Base-by-base conservation (phyloP, 2,113 vertebrate species). In the Clinocottus analis region DNA sequence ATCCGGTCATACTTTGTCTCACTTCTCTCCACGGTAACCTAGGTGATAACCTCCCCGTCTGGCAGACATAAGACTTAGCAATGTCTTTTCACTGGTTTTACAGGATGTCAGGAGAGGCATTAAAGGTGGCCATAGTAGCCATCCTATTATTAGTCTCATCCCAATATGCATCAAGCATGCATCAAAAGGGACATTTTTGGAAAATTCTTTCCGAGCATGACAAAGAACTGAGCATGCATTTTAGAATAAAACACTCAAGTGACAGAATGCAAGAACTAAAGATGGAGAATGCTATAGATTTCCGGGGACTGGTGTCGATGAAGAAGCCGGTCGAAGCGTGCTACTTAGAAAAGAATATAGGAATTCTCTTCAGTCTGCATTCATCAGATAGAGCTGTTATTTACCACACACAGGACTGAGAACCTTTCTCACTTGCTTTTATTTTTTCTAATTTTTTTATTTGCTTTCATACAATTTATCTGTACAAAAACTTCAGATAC, bases 111-210 rank as follows among this genome's bases (percentile, higher is more conserved):
- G 31, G 45, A 62, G 80, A 77, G 53, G 69, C 78, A 64, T 75
- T 65, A 60, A 79, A 81, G 58, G 63, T 73, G 78, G 64, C 82
- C 41, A 69, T 35, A 82, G 70, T 79, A 72, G 45, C 63, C 69
- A 75, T 87, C 72, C 68, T 77, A 79, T 85, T 87, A 88, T 90
- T 85, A 75, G 59, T 72, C 63, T 84, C 64, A 74, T 80, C 49
- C 71, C 35, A 78, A 82, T 72, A 79, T 77, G 43, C 59, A 68
- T 84, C 72, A 68, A 58, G 23, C 0, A 37, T 19, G 16, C 70
- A 67, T 78, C 85, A 75, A 84, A 71, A 31, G 14, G 49, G 41
- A 61, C 77, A 71, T 64, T 75, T 87, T 64, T 69, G 72, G 71
- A 25, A 49, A 41, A 43, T 72, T 79, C 71, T 69, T 43, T 64